These are phyloP conservation scores for Rallus crepitans DNA, from an alignment of 2,797 vertebrate species.

Conservation along the genomic window DNA sequence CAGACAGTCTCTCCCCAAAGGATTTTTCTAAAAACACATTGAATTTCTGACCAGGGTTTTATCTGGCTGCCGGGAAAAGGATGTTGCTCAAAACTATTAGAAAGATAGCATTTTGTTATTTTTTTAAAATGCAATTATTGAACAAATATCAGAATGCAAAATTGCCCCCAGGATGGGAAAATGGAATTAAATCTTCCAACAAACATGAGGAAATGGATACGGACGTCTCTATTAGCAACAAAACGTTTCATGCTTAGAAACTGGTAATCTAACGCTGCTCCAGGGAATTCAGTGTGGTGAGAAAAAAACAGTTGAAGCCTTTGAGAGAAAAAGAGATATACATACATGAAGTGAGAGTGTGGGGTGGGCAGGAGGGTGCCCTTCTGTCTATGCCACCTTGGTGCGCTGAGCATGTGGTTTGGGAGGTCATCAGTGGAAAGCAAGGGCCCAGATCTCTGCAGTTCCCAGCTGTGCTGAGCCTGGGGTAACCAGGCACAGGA, in stretches of 20 bases:
- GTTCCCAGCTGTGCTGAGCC: accelerated
- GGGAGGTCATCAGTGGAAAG: neutral
- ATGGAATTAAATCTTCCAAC: slow-evolving; percentile 55
- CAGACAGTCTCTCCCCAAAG: slow-evolving; percentile 44
- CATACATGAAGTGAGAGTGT: neutral
- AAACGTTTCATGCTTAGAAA: slow-evolving; percentile 45
- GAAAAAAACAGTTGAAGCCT: neutral
- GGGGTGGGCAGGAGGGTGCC: accelerated
- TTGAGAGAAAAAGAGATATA: neutral
- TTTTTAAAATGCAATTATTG: slow-evolving; percentile 38
- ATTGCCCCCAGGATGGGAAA: slow-evolving; percentile 19
- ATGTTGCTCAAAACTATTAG: neutral
- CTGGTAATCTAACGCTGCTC: neutral
- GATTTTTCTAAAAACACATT: neutral
- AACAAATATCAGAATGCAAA: slow-evolving; percentile 55
- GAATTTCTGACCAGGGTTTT: slow-evolving; percentile 14
- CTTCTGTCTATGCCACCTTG: accelerated
- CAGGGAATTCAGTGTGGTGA: slow-evolving; percentile 16
- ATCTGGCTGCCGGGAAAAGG: slow-evolving; percentile 10
- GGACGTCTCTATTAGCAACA: slow-evolving; percentile 56
- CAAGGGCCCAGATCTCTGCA: neutral
- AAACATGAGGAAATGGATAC: slow-evolving; percentile 50
- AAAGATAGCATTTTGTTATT: neutral
- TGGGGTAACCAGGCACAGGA: neutral
- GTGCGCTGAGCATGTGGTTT: neutral